These are phyloP conservation scores for Tribolium freemani DNA, from an alignment of 2,888 invertebrate genomes.

Conservation along the genomic window DNA sequence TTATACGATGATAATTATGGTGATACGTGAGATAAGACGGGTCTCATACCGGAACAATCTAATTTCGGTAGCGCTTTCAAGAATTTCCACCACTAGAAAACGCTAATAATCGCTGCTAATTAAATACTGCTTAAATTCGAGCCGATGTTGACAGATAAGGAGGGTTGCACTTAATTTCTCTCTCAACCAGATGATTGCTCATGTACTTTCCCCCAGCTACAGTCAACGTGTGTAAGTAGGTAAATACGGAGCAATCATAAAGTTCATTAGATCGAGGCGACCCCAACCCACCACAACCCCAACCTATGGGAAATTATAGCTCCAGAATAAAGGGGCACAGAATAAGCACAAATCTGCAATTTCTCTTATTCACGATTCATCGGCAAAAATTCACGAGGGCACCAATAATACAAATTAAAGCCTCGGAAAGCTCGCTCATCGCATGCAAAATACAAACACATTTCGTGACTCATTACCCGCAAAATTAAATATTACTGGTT, in stretches of 20 bases:
- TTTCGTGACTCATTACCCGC: neutral
- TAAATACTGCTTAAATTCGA: conserved; percentile 22
- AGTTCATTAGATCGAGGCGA: conserved; percentile 64
- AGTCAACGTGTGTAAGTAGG: conserved; percentile 61
- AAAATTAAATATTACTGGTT: no score
- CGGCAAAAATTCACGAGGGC: conserved; percentile 4
- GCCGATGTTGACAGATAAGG: conserved; percentile 34
- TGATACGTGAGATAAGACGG: conserved; percentile 63
- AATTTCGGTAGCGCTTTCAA: conserved; percentile 28
- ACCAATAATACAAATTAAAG: neutral
- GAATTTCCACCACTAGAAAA: conserved; percentile 15
- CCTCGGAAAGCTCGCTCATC: neutral
- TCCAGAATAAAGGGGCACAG: neutral
- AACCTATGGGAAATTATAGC: conserved; percentile 40
- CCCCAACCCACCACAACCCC: conserved; percentile 56
- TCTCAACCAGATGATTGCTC: conserved; percentile 56
- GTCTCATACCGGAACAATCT: conserved; percentile 40
- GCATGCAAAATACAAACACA: neutral
- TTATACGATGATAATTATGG: conserved; percentile 62
- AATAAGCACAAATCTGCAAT: conserved; percentile 15
- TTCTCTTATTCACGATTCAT: conserved; percentile 7
- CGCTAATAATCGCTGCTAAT: conserved; percentile 8
- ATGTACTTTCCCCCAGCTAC: conserved; percentile 56
- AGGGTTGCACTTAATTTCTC: conserved; percentile 35
- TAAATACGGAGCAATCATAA: conserved; percentile 66